A percentile compares a stretch with the other conserved stretches of the same genome.
Conservation (phyloP, 2,797 vertebrate species). For the Odontamblyopus lacepedii region DNA sequence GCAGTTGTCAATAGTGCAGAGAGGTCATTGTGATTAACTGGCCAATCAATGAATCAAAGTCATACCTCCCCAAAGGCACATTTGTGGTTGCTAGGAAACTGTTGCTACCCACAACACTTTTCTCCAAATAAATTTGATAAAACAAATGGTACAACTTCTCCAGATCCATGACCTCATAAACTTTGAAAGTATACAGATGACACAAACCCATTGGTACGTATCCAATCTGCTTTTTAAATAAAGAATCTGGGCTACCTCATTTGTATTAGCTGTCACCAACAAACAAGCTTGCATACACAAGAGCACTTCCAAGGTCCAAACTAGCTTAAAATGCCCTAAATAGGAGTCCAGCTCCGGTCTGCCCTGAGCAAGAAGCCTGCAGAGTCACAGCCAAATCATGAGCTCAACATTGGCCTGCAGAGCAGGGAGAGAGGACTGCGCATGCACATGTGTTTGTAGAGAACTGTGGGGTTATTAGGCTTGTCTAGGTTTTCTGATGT, state of each 20-base stretch:
- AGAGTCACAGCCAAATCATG: conserved; percentile 73
- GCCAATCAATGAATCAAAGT: neutral
- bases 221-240: conserved; percentile 17
- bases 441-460: conserved; percentile 71
- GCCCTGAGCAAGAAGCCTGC: conserved; percentile 60
- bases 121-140: neutral
- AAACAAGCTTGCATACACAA: conserved; percentile 25
- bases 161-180: neutral
- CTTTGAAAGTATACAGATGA: conserved; percentile 14
- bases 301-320: conserved; percentile 62
- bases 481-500: conserved; percentile 68
- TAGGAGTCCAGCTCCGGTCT: conserved; percentile 42
- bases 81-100: neutral
- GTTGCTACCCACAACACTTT: neutral
- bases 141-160: neutral
- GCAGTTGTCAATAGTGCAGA: neutral
- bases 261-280: conserved; percentile 23
- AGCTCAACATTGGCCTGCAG: conserved; percentile 72
- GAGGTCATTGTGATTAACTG: neutral
- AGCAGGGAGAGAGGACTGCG: conserved; percentile 55
- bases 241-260: conserved; percentile 25
- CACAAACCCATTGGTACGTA: neutral
- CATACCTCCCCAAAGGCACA: neutral
- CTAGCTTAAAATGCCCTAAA: conserved; percentile 58
- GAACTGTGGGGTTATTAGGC: conserved; percentile 66